Base-by-base conservation (phyloP, 1,140 invertebrate genomes). In the Theocolax elegans region DNA sequence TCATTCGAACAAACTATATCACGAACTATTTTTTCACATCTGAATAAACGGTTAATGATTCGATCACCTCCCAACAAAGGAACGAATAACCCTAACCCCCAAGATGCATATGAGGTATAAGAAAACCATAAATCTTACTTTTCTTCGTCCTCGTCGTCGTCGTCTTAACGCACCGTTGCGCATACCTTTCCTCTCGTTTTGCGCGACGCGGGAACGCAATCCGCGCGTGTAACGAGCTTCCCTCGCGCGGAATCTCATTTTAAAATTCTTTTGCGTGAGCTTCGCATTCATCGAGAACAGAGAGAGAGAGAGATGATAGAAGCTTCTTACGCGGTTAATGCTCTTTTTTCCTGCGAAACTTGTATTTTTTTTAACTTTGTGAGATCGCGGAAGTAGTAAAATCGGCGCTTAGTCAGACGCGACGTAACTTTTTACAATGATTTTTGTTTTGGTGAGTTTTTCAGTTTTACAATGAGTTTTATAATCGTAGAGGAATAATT, bases 141-240 rank as follows among this genome's bases (percentile, higher is more conserved):
- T 67, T 40, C 40, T n/a, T 19, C 15, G 25, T 59, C 31, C n/a
- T 19, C 54, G 17, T 38, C 40, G 3, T 44, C 44, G 44, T 59
- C 70, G 46, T 54, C 70, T 72, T 62, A 66, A 72, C 48, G 62
- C 54, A 56, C 60, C 69, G 27, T 42, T 66, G 64, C 49, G 40
- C 58, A 66, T 70, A 29, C 59, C 63, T 71, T 58, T 53, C 62
- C 62, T 44, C 35, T 66, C 40, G 35, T 49, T 42, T 70, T 73
- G 71, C 51, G 53, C 66, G 38, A 3, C 35, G 66, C 19, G 6
- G 10, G 54, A 78, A 75, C 71, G 71, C 67, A 76, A 78, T 79
- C 70, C 74, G 60, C 54, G 71, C 74, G 71, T 73, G 49, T 77
- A 79, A 81, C 74, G 75, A 79, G 75, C 53, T 75, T 67, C 53